Base-by-base conservation (phyloP, 2,113 vertebrate species). In the Oncorhynchus masou region DNA sequence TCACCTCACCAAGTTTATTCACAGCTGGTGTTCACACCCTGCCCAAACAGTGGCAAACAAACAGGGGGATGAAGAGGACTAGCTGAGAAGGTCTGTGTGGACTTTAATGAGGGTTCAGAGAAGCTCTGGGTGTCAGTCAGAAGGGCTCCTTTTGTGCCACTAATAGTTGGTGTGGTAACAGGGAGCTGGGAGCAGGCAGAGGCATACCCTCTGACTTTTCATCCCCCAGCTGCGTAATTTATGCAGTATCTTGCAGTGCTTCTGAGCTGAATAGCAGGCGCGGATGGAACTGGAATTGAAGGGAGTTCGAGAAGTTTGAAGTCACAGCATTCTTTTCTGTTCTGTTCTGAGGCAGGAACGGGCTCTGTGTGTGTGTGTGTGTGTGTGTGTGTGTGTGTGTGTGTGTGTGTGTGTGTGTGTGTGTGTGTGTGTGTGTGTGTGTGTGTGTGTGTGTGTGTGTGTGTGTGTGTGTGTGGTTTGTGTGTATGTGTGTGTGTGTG, bases 241-340 rank as follows among this genome's bases (percentile, higher is more conserved):
- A 92, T 92, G 87, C 88, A 83, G 82, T 84, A 90, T 85, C 85
- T 90, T 91, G 88, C 88, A 77, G 86, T 81, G 85, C 83, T 54
- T 60, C 83, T 78, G 75, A 88, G 86, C 79, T 80, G 83, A 89
- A 87, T 75, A 85, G 81, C 66, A 71, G 83, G 82, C 77, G 62
- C 59, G 85, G 84, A 82, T 78, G 34, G 88, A 88, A 90, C 88
- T 82, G 80, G 69, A 91, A 88, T 87, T 87, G 72, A 15, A 67
- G 76, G 70, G 74, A 67, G 76, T 77, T 81, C 66, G 80, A 59
- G 15, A 51, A 66, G 71, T 83, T 68, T 73, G 62, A 51, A 76
- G 77, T 84, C 69, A 49, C 60, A 20, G 65, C 2, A 65, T 65
- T 8, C n/a, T 62, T 5, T n/a, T 62, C 59, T 54, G 59, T 45